Evolutionary conservation across 2,888 invertebrate species (phyloP).

Genomic region (Parthenolecanium corni): DNA sequence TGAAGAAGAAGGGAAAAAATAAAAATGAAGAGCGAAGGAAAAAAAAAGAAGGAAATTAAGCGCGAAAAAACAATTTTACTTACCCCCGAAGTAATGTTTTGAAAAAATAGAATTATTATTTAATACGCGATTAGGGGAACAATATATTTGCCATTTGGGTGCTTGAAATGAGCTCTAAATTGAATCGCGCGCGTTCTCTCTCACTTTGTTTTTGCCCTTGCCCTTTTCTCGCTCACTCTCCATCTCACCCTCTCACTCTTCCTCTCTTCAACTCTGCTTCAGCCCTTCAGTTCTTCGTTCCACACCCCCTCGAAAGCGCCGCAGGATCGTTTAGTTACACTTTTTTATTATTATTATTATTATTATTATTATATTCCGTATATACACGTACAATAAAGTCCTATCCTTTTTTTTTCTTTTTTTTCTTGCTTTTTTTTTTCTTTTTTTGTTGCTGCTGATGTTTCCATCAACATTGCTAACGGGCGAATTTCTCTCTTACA

Average conservation of each 20-base stretch:
- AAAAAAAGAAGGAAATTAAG: slow-evolving; percentile 7
- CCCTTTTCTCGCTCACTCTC: too few species aligned
- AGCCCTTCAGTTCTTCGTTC: slow-evolving; percentile 2
- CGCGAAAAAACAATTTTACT: slow-evolving; percentile 24
- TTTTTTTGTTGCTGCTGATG: too few species aligned
- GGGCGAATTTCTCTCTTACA: slow-evolving; percentile 22
- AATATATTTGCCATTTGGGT: slow-evolving; percentile 30
- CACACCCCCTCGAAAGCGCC: slow-evolving; percentile 19
- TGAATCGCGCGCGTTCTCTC: slow-evolving; percentile 16
- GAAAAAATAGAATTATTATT: slow-evolving; percentile 29
- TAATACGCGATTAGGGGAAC: slow-evolving; percentile 30
- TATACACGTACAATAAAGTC: not conserved
- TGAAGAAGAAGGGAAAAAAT: slow-evolving; percentile 4
- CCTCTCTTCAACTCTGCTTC: too few species aligned
- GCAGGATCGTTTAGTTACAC: slow-evolving; percentile 27
- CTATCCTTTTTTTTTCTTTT: too few species aligned
- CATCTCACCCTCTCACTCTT: too few species aligned
- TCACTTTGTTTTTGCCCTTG: not conserved
- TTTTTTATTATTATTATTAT: not conserved
- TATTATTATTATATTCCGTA: not conserved
- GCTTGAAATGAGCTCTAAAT: slow-evolving; percentile 29
- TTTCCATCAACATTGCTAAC: slow-evolving; percentile 2
- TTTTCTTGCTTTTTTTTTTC: too few species aligned
- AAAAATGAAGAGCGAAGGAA: not conserved
- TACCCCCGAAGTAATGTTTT: slow-evolving; percentile 30